Percentiles rank a stretch among this genome's conserved stretches.
Conservation (phyloP, 2,113 vertebrate genomes). For the Mobula hypostoma region DNA sequence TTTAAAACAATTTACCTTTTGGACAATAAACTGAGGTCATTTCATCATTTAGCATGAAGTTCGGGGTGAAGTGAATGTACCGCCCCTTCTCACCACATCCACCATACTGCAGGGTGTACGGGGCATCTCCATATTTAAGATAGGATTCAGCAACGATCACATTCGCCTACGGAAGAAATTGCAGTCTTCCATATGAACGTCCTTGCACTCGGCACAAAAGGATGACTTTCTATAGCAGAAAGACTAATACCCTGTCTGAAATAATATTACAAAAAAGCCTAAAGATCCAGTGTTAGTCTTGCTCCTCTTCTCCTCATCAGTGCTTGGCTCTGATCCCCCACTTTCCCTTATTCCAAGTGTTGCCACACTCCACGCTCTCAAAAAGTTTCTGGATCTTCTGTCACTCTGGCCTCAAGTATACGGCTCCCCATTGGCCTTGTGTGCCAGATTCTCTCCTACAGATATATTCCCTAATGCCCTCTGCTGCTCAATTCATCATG, state of each 20-base stretch:
- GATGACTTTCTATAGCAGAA: too few relatives aligned
- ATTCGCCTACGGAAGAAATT: constrained; percentile 48
- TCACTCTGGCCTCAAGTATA: too few relatives aligned
- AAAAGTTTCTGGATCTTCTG: not conserved
- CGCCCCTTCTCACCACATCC: constrained; percentile 52
- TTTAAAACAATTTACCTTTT: constrained; percentile 45
- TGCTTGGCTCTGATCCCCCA: not conserved
- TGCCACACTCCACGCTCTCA: not conserved
- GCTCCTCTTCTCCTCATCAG: too few relatives aligned
- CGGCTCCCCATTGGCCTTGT: too few relatives aligned
- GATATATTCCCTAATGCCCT: too few relatives aligned
- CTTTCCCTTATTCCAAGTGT: too few relatives aligned
- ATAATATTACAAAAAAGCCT: not conserved
- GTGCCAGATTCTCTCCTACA: too few relatives aligned
- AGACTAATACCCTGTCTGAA: not conserved
- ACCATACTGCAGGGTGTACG: constrained; percentile 52
- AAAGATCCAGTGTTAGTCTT: not conserved
- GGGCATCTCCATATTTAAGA: constrained; percentile 46
- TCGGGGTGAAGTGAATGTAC: constrained; percentile 54
- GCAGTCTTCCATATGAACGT: not conserved
- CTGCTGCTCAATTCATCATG: too few relatives aligned
- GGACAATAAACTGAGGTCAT: constrained; percentile 49
- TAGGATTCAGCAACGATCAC: constrained; percentile 48
- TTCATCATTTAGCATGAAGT: constrained; percentile 48
- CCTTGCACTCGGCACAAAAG: too few relatives aligned